Conservation (phyloP, 2,888 invertebrate genomes). For the Allacma fusca region DNA sequence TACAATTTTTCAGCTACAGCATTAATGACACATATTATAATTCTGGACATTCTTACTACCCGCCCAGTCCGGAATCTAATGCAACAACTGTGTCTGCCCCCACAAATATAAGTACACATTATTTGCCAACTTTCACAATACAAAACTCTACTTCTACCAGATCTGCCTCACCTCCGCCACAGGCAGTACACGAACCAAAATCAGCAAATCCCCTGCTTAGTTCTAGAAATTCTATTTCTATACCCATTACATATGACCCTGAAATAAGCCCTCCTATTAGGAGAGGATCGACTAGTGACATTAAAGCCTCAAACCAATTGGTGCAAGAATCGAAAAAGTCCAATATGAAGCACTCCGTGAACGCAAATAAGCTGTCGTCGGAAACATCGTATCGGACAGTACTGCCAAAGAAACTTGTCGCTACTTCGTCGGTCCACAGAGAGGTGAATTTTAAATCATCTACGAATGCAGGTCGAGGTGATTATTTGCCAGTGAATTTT, state of each 20-base stretch:
- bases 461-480: conserved; percentile 18
- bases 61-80: conserved; percentile 35
- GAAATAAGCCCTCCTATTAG: not conserved
- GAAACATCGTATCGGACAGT: not conserved
- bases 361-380: not conserved
- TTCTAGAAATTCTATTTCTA: conserved; percentile 3
- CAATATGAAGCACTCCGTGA: not conserved
- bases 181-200: not conserved
- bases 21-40: conserved; percentile 32
- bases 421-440: not conserved
- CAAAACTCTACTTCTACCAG: not conserved
- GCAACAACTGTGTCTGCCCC: not conserved
- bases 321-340: not conserved
- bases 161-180: not conserved
- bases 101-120: not conserved
- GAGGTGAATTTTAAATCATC: conserved; percentile 20
- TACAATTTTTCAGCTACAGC: conserved; percentile 19
- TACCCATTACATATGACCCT: not conserved
- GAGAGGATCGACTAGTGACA: not conserved
- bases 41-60: conserved; percentile 29
- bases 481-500: conserved; percentile 19
- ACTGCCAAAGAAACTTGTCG: not conserved
- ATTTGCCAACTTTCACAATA: conserved; percentile 2
- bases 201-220: not conserved
- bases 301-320: not conserved